Conservation (phyloP, 2,797 vertebrate species). For the Australoheros facetus region DNA sequence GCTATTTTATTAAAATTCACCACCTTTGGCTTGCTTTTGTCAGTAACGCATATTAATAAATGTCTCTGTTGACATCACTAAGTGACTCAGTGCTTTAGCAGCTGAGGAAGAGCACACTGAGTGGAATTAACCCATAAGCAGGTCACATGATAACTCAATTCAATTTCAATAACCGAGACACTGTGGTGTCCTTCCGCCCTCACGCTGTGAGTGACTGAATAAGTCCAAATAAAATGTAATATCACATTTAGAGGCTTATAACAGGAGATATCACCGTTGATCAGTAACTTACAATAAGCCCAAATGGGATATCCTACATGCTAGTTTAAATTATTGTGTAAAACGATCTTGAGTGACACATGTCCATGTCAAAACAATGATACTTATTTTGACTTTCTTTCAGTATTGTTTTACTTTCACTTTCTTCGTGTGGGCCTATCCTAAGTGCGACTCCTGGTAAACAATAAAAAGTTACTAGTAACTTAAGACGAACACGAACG, state of each 20-base stretch:
- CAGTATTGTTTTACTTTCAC: constrained; percentile 36
- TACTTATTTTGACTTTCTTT: background rate
- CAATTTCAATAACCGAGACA: background rate
- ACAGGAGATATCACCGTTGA: background rate
- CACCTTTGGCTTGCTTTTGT: background rate
- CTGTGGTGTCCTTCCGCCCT: background rate
- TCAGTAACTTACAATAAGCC: background rate
- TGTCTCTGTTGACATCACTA: background rate
- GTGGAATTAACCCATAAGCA: background rate
- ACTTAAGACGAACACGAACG: constrained; percentile 16
- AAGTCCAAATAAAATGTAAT: background rate
- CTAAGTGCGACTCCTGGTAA: background rate
- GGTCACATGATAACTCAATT: background rate
- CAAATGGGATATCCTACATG: too few relatives aligned
- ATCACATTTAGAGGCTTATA: background rate
- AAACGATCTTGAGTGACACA: background rate
- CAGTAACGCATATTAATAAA: background rate
- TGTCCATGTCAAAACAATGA: background rate
- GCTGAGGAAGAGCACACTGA: background rate
- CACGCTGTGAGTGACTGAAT: background rate
- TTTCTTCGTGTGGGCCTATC: constrained; percentile 35
- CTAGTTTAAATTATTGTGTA: background rate
- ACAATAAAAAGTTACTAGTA: constrained; percentile 47
- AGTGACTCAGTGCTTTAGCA: constrained; percentile 9
- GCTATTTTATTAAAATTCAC: background rate